Percentiles rank a stretch among this genome's conserved stretches.
These are phyloP conservation scores for Nylanderia fulva DNA, from an alignment of 1,140 invertebrate genomes.

Conservation along the genomic window DNA sequence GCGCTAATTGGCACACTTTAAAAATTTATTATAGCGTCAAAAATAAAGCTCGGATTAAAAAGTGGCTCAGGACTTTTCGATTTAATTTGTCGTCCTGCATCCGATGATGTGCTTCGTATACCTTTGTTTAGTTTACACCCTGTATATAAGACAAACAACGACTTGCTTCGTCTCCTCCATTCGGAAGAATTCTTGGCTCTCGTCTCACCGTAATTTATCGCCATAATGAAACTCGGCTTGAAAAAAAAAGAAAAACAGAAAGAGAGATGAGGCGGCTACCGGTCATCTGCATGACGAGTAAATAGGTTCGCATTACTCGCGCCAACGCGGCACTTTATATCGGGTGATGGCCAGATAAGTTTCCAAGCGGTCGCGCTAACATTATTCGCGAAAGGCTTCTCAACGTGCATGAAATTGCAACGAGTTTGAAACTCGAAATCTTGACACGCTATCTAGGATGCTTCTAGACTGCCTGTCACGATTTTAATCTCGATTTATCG, in stretches of 20 bases:
- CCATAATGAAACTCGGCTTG: constrained; percentile 75
- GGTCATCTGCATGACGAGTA: constrained; percentile 83
- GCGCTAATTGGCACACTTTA: too few species aligned
- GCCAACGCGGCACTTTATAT: constrained; percentile 79
- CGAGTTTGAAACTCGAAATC: neutral
- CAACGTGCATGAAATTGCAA: neutral
- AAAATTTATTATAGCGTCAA: too few species aligned
- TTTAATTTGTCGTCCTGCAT: too few species aligned
- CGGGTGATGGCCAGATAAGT: constrained; percentile 73
- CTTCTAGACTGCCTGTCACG: neutral
- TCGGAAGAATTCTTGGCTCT: constrained; percentile 24
- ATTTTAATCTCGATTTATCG: neutral
- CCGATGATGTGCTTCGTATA: too few species aligned
- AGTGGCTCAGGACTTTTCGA: too few species aligned
- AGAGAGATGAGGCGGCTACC: constrained; percentile 77
- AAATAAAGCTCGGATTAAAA: too few species aligned
- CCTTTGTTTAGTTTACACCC: too few species aligned
- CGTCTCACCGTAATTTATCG: constrained; percentile 76
- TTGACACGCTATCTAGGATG: too few species aligned
- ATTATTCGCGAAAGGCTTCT: constrained; percentile 14
- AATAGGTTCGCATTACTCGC: constrained; percentile 80
- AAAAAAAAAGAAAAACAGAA: constrained; percentile 60
- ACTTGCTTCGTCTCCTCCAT: constrained; percentile 4
- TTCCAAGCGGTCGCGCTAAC: constrained; percentile 24
- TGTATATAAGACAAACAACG: too few species aligned